Base-by-base conservation (phyloP, 2,113 vertebrate genomes). In the Dasypus novemcinctus region DNA sequence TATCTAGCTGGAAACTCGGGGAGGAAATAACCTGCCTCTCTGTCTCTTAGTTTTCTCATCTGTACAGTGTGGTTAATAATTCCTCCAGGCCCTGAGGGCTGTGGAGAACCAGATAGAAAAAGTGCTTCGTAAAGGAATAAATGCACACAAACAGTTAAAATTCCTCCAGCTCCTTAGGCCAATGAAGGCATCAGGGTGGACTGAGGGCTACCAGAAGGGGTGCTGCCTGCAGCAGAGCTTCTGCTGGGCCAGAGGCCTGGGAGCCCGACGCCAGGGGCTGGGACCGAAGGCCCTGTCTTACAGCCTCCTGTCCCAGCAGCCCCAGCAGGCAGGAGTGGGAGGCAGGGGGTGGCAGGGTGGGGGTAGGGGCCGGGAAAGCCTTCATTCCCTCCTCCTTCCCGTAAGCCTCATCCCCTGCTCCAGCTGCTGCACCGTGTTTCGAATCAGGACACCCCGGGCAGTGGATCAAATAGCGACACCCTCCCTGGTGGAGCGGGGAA, bases 321-420 rank as follows among this genome's bases (percentile, higher is more conserved):
- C 18, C 36, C 23, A 33, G 4, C 27, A 54, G 31, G 4, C 17
- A 33, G n/a, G 13, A 33, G 49, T 9, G 82, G 72, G 72, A 54
- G 27, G 41, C 38, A 17, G n/a, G 57, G 25, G 29, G 52, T 9
- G 4, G 2, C 49, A 12, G n/a, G 11, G 46, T 8, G 41, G 8
- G 18, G 1, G 10, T 21, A 17, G n/a, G 29, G 12, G 21, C 8
- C 0, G 11, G 7, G n/a, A 38, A 43, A 2, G 25, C 0, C 36
- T 71, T 86, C 17, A 13, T 15, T 36, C 11, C 14, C 17, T 71
- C 13, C 14, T 89, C 63, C 63, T 64, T 57, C 43, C 54, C 4
- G 2, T 13, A 63, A 72, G 20, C 36, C 63, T 66, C 23, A 4
- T 46, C 10, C 1, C 23, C 18, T 43, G 31, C 31, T 57, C 0